Evolutionary conservation across 2,888 invertebrate species (phyloP).

Genomic region (Scrobipalpa atriplicella): DNA sequence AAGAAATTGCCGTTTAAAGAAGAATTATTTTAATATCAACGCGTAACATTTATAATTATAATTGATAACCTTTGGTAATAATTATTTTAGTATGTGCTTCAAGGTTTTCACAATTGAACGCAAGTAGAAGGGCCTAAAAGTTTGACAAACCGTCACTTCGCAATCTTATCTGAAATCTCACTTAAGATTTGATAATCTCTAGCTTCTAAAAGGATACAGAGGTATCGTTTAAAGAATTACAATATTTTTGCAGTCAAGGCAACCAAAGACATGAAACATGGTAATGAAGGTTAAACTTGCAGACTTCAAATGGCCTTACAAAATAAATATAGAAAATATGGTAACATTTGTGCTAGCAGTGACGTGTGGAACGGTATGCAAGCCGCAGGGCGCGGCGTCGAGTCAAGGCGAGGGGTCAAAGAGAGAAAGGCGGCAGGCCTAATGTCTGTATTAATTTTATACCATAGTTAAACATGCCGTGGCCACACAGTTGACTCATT

Average conservation of each 20-base stretch:
- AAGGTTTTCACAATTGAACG: no score
- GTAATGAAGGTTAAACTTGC: slow-evolving; percentile 3
- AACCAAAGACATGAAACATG: slow-evolving; percentile 5
- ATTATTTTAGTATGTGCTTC: no score
- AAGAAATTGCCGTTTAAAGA: background rate
- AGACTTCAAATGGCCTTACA: slow-evolving; percentile 1
- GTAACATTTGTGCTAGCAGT: slow-evolving; percentile 41
- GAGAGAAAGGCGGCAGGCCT: slow-evolving; percentile 75
- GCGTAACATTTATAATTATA: no score
- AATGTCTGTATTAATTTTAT: slow-evolving; percentile 67
- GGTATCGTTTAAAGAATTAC: no score
- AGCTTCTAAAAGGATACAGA: no score
- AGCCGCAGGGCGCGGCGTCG: slow-evolving; percentile 68
- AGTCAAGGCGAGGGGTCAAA: slow-evolving; percentile 80
- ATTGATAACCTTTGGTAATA: no score
- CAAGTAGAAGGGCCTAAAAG: no score
- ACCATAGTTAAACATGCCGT: slow-evolving; percentile 26
- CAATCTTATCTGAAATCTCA: no score
- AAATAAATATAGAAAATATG: slow-evolving; percentile 26
- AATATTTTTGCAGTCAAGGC: background rate
- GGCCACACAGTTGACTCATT: slow-evolving; percentile 19
- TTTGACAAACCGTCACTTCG: no score
- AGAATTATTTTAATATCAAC: no score
- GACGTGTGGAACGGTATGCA: slow-evolving; percentile 66
- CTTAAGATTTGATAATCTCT: no score